Base-by-base conservation (phyloP, 2,888 invertebrate species). In the Argyra leucocephala region DNA sequence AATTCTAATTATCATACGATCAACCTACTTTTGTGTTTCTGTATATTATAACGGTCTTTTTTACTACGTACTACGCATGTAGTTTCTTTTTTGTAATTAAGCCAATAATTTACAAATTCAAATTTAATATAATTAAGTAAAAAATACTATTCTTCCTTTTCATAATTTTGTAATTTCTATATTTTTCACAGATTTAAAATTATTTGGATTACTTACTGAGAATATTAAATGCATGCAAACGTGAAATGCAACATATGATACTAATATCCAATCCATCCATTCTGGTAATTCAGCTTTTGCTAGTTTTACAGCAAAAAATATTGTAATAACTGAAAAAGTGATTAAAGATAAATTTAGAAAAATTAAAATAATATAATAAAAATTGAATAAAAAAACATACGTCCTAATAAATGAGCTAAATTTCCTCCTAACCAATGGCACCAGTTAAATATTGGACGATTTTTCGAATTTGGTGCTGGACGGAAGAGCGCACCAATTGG, bases 291-390 rank as follows among this genome's bases (percentile, higher is more conserved):
- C 89, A 5, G 94, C 92, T 79, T 94, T 93, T 70, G 85, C 85
- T 69, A 96, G 82, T 74, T 88, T 88, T 24, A 93, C 89, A 58
- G 96, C 93, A 75, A 96, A 89, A 85, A 96, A 96, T 73, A 97
- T 91, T 63, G 94, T 90, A 18, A 93, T 88, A 79, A 96, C 96
- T 96, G 83, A 12, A 85, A 83, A 64, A 60, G 3, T 36, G 62
- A 61, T 6, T 26, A 26, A 26, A 22, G 12, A 31, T 22, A 70
- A 63, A 57, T 24, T 57, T n/a, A 6, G 7, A 31, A 31, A 31
- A 31, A 31, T 31, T 31, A 31, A 31, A 68, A 62, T 61, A 31
- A 64, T 2, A 15, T 37, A 57, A 4, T 22, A 9, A 9, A 36
- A 12, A 57, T 23, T 4, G n/a, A n/a, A n/a, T n/a, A n/a, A 23